Percentiles rank a stretch among this genome's conserved stretches.
These are phyloP conservation scores for Tortrix viridana DNA, from an alignment of 2,888 invertebrate genomes.

Conservation along the genomic window DNA sequence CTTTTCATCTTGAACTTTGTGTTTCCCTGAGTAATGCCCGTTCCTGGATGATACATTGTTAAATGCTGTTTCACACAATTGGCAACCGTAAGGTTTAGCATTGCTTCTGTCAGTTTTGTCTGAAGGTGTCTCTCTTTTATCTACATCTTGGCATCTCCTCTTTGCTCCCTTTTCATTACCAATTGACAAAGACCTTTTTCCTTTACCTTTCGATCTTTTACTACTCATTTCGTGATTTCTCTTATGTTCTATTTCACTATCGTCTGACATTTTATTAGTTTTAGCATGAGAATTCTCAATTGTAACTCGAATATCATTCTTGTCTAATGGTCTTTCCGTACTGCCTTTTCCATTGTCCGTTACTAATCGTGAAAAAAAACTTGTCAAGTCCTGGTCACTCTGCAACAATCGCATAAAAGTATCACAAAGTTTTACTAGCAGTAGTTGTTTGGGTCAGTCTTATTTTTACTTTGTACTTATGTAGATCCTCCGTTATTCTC, in stretches of 20 bases:
- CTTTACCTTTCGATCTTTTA: not conserved
- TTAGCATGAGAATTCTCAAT: too few relatives aligned
- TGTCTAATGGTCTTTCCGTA: too few relatives aligned
- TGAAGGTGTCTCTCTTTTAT: not conserved
- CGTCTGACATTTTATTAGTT: not conserved
- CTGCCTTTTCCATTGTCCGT: too few relatives aligned
- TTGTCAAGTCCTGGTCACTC: too few relatives aligned
- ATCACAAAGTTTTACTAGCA: too few relatives aligned
- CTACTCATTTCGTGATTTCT: not conserved
- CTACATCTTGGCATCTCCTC: not conserved
- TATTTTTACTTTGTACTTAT: too few relatives aligned
- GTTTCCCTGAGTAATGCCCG: slow-evolving; percentile 2
- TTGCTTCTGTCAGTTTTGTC: not conserved
- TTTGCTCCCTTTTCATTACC: not conserved
- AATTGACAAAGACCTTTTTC: not conserved
- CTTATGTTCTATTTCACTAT: not conserved
- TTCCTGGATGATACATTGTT: slow-evolving; percentile 3
- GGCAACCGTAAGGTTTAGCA: not conserved
- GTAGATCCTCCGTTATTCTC: too few relatives aligned
- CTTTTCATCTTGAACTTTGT: slow-evolving; percentile 7
- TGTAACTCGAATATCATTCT: too few relatives aligned
- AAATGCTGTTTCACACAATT: slow-evolving; percentile 3
- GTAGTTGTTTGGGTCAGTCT: too few relatives aligned
- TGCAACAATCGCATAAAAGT: too few relatives aligned
- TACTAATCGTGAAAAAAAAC: too few relatives aligned